Base-by-base conservation (phyloP, 2,797 vertebrate genomes). In the Cygnus olor region DNA sequence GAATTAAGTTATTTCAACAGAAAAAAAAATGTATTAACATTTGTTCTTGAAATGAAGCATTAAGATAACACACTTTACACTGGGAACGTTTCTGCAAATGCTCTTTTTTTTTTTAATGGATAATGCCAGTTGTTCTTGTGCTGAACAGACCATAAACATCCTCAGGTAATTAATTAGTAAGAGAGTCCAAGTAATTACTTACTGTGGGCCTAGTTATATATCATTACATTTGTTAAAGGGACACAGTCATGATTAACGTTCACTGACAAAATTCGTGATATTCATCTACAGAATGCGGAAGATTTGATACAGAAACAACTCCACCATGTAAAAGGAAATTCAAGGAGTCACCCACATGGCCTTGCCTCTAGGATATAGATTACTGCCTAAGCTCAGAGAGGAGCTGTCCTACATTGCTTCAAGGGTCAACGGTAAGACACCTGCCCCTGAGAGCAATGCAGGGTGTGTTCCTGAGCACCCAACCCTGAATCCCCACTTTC, bases 91-190 rank as follows among this genome's bases (percentile, higher is more conserved):
- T 80, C 76, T 92, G 72, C 22, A 54, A 65, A 32, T 2, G 1
- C 7, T 8, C 28, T 53, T 27, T 8, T 70, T 44, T 64, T 70
- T n/a, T 69, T 63, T 63, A 8, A 65, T 22, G 40, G 71, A 70
- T 44, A 71, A 64, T 30, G 9, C 18, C 72, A 82, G 7, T 45
- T 93, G 38, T 92, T 13, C 68, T 83, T 38, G 63, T 92, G 85
- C 72, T 84, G 68, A 95, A 85, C 56, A 95, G 60, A 76, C 34
- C 90, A 45, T 93, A 56, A 68, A 95, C 93, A 84, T 81, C 58
- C 44, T 94, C 76, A 86, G 47, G n/a, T 92, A 57, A 95, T 74
- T 95, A 78, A 85, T 91, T 95, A 92, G 15, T 54, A 61, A 63
- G 81, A 87, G 5, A 93, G 51, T 45, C 32, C 18, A 96, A 73